A percentile compares a stretch with the other conserved stretches of the same genome.
These are phyloP conservation scores for Drosophila infuscata DNA, from an alignment of 2,888 invertebrate species.

Conservation along the genomic window DNA sequence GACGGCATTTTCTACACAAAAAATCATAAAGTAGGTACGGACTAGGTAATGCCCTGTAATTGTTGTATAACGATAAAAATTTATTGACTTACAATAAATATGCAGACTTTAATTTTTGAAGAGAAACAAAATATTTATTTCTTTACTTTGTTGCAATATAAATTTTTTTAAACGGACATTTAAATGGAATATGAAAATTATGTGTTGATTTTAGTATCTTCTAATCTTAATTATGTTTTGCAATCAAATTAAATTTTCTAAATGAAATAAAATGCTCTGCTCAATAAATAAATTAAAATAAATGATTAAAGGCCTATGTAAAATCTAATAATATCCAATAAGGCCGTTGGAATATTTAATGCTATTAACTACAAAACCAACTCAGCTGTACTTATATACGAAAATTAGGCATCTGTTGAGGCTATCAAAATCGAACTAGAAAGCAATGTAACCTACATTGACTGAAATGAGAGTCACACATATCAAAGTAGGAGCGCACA, in stretches of 20 bases:
- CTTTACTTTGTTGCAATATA: background rate
- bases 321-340: background rate
- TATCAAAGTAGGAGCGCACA: slow-evolving; percentile 16
- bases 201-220: too few relatives aligned
- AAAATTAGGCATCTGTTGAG: background rate
- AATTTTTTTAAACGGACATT: background rate
- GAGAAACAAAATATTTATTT: background rate
- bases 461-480: background rate
- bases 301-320: background rate
- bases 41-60: slow-evolving; percentile 25
- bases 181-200: too few relatives aligned
- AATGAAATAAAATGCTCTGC: background rate
- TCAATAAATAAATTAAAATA: background rate
- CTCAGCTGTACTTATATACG: background rate
- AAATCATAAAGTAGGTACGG: background rate
- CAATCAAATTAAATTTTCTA: background rate
- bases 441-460: slow-evolving; percentile 1
- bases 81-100: background rate
- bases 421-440: slow-evolving; percentile 4
- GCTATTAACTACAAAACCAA: background rate
- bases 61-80: background rate
- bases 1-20: slow-evolving; percentile 38
- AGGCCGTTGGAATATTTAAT: background rate
- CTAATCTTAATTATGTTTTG: background rate
- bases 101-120: background rate